These are phyloP conservation scores for Leuciscus idus DNA, from an alignment of 2,113 vertebrate genomes.

Conservation along the genomic window DNA sequence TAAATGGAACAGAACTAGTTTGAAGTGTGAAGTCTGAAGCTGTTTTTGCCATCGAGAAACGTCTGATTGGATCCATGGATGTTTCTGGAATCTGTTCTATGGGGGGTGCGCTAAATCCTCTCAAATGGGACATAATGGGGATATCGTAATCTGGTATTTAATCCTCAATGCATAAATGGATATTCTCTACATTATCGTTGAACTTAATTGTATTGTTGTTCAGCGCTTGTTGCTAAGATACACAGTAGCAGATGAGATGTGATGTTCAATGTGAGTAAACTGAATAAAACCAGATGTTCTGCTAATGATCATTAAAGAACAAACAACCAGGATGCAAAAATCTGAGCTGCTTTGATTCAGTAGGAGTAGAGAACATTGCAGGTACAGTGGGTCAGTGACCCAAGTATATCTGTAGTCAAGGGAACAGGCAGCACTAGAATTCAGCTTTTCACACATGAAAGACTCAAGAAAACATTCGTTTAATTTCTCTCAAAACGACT, in stretches of 20 bases:
- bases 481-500: background rate
- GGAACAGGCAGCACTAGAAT: conserved; percentile 29
- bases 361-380: background rate
- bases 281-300: background rate
- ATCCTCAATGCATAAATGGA: conserved; percentile 35
- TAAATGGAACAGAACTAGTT: conserved; percentile 12
- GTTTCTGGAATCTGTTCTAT: conserved; percentile 21
- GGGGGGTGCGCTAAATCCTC: conserved; percentile 43
- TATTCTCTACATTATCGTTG: conserved; percentile 45
- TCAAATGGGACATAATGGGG: conserved; percentile 38
- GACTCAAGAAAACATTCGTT: background rate
- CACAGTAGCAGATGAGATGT: background rate
- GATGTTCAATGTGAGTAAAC: background rate
- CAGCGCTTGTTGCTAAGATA: background rate
- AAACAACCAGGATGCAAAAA: background rate
- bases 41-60: conserved; percentile 16
- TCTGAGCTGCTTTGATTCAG: background rate
- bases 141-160: conserved; percentile 23
- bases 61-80: conserved; percentile 34
- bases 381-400: conserved; percentile 14
- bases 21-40: conserved; percentile 12
- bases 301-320: conserved; percentile 1
- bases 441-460: background rate
- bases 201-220: conserved; percentile 33
- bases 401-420: conserved; percentile 19